phyloP scores from a whole-genome alignment of 1,140 invertebrate genomes.

The Brachystomella parvula region DNA sequence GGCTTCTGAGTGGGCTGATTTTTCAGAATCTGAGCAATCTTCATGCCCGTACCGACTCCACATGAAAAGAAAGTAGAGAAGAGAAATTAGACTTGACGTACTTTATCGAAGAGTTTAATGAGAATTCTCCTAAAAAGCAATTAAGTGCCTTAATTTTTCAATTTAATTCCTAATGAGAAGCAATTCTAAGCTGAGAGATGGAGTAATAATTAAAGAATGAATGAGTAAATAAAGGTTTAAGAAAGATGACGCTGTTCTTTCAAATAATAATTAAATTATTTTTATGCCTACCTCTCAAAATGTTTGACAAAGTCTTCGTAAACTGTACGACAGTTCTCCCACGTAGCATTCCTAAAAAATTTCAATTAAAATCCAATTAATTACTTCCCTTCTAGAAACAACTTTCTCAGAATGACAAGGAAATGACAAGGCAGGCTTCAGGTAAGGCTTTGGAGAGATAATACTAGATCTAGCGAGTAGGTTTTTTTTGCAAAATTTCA shows the following conservation, averaged over 20 bases:
- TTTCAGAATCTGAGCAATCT: constrained; percentile 36
- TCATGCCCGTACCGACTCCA: constrained; percentile 36
- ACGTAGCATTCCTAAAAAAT: constrained; percentile 71
- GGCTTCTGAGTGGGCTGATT: constrained; percentile 31
- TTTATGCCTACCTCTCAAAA: constrained; percentile 65
- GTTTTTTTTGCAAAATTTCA: not conserved
- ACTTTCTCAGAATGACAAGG: not conserved
- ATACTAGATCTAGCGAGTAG: too few relatives aligned
- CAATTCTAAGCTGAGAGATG: too few relatives aligned
- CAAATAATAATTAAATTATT: too few relatives aligned
- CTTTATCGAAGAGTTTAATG: too few relatives aligned
- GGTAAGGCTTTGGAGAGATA: not conserved
- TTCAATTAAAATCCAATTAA: constrained; percentile 39
- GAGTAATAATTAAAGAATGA: too few relatives aligned
- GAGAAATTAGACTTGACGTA: too few relatives aligned
- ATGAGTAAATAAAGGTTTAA: not conserved
- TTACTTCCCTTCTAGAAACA: constrained; percentile 2
- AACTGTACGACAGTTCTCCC: constrained; percentile 85
- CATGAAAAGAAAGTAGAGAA: constrained; percentile 28
- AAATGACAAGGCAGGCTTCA: not conserved
- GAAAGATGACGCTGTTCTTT: not conserved
- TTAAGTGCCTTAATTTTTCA: too few relatives aligned
- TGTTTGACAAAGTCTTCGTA: constrained; percentile 90
- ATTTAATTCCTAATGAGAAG: too few relatives aligned
- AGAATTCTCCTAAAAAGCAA: too few relatives aligned